Evolutionary conservation across 2,888 invertebrate species (phyloP), one percentile per base, ranked within the genome.

Genomic region (Mechanitis mazaeus): DNA sequence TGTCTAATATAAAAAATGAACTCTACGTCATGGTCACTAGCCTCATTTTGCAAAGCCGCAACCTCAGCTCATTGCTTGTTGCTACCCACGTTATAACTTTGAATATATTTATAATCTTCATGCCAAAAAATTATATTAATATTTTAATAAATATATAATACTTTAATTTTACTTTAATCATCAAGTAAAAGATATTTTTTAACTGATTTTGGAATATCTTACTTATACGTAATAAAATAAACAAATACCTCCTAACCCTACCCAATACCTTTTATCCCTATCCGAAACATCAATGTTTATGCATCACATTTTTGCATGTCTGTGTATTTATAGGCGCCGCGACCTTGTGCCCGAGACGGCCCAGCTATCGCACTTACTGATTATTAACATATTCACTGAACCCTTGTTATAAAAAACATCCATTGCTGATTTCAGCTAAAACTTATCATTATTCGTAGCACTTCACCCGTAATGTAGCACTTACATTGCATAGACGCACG

Each of bases 321-420:
- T 85, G 85, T 85, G 76, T 88, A 87, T 88, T 86, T 86, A 83
- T 87, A 87, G 87, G 87, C 72, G 77, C 80, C 84, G 75, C 81
- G 77, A 87, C 89, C 88, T 88, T 89, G 88, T 78, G 80, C 73
- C 75, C 76, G 86, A 85, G 87, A 87, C 87, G 77, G 73, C 74
- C 72, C 63, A 58, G 64, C 68, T 72, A 81, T 73, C 20, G 74
- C 69, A 64, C 69, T 59, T 64, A 65, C 53, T 50, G 69, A 71
- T 72, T 73, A 72, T 70, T 67, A 69, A 64, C 59, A 61, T 45
- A 61, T 56, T 55, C 9, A 64, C 33, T 45, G 50, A 12, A 47
- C 33, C 46, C 54, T 56, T 63, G 60, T 61, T 55, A 64, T 46
- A 55, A 63, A 63, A 58, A 12, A 56, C 31, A 63, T 70, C 56